Evolutionary conservation across 2,888 invertebrate species (phyloP), one percentile per base, ranked within the genome.

Genomic region (Trachelus stipa): DNA sequence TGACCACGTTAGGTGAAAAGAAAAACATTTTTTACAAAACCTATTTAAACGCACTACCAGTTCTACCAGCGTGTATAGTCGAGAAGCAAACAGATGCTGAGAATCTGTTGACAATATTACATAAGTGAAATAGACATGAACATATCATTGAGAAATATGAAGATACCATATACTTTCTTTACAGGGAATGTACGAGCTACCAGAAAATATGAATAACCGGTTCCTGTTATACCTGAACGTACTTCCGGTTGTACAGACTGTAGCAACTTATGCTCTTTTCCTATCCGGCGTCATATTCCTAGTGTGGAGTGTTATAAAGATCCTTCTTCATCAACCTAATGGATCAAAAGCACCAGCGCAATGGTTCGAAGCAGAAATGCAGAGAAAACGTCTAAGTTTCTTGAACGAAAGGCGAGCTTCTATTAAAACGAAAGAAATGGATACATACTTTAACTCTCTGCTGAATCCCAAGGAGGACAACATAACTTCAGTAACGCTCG

Each of bases 171-270:
- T 40, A 73, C 69, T 77, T 73, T 79, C 77, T 31, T 81, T 91
- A 40, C 93, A 96, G 97, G 94, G 94, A 87, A 94, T 97, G 95
- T 93, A 94, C 85, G 91, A 93, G 4, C 92, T 97, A 3, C 95
- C 97, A 0, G 92, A 93, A 1, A 88, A 90, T 0, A 89, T 97
- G 84, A 92, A 93, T 78, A 92, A 93, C 37, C 94, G 94, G 34
- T 97, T 97, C 92, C 93, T 93, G 81, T 90, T 97, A 15, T 97
- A 97, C 89, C 91, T 97, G 6, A 95, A 95, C 87, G 93, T 96
- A 9, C 88, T 96, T 4, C 97, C 97, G 0, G 85, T 93, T 0
- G 92, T 94, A 0, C 95, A 95, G 88, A 91, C 92, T 79, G 91
- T 90, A 0, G 87, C 92, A 0, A 94, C 93, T 91, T 95, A 95